Percentiles rank a stretch among this genome's conserved stretches.
phyloP scores from a whole-genome alignment of 2,888 invertebrate genomes.

The Trichogramma evanescens region DNA sequence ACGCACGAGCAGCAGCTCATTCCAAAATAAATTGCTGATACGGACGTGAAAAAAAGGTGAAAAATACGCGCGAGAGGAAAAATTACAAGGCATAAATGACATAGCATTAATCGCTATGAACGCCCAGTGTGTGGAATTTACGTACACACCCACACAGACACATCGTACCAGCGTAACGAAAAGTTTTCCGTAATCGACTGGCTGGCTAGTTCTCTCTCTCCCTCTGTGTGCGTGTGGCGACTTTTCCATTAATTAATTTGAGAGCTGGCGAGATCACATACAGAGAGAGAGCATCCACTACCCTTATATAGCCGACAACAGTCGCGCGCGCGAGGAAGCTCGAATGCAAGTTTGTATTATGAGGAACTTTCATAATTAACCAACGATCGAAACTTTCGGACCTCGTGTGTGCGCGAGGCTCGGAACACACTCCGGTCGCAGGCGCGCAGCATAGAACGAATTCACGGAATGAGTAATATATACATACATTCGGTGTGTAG shows the following conservation, averaged over 20 bases:
- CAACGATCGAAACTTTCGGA: slow-evolving; percentile 6
- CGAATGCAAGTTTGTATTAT: slow-evolving; percentile 7
- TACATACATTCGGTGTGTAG: neutral
- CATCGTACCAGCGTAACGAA: neutral
- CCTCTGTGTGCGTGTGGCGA: neutral
- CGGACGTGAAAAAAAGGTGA: neutral
- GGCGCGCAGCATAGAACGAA: neutral
- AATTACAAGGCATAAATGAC: neutral
- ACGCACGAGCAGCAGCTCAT: too few species aligned
- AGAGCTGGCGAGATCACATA: neutral
- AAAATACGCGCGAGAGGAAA: too few species aligned
- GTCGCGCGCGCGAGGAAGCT: neutral
- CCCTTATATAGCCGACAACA: too few species aligned
- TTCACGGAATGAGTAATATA: neutral
- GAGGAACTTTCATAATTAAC: slow-evolving; percentile 15
- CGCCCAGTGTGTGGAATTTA: neutral
- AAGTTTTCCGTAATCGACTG: slow-evolving; percentile 8
- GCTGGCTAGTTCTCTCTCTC: neutral
- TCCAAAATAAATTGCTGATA: too few species aligned
- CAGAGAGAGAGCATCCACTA: neutral
- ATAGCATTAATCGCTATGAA: slow-evolving; percentile 12
- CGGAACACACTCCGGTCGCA: too few species aligned
- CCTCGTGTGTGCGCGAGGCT: too few species aligned
- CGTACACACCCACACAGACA: too few species aligned
- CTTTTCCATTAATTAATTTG: slow-evolving; percentile 17